phyloP scores from a whole-genome alignment of 92 coral and sea anemone species.

The Anthopleura xanthogrammica region DNA sequence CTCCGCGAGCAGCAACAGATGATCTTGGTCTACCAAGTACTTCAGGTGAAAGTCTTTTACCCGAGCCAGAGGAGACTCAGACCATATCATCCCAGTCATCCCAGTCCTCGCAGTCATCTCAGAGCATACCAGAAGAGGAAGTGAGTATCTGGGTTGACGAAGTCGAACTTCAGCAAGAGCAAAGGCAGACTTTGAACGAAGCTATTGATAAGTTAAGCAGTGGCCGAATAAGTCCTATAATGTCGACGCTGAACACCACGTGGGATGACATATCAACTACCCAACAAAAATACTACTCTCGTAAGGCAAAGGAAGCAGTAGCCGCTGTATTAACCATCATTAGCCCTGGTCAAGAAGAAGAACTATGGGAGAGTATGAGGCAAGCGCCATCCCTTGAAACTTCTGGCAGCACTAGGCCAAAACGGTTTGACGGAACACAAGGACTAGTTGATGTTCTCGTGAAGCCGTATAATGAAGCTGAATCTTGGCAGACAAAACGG shows the following conservation, averaged over 20 bases:
- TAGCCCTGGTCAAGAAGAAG: constrained; percentile 54
- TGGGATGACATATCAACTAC: constrained; percentile 54
- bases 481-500: constrained; percentile 38
- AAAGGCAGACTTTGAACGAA: not conserved
- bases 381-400: constrained; percentile 18
- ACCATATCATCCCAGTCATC: not conserved
- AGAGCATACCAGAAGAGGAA: not conserved
- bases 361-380: constrained; percentile 36
- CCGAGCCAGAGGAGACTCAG: not conserved
- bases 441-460: constrained; percentile 25
- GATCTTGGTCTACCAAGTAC: not conserved
- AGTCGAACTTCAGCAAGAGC: not conserved
- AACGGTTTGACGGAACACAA: constrained; percentile 29
- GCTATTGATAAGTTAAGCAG: constrained; percentile 13
- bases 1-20: not conserved
- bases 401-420: constrained; percentile 14
- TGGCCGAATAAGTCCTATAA: constrained; percentile 42
- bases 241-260: constrained; percentile 45
- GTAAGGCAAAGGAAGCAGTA: constrained; percentile 40
- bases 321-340: constrained; percentile 37
- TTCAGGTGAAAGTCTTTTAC: not conserved
- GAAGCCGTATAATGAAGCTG: constrained; percentile 42
- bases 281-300: constrained; percentile 43
- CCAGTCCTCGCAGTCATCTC: not conserved
- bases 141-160: not conserved